A percentile compares a stretch with the other conserved stretches of the same genome.
These are phyloP conservation scores for Plecturocebus donacophilus DNA, from an alignment of 2,113 vertebrate species.

Conservation along the genomic window DNA sequence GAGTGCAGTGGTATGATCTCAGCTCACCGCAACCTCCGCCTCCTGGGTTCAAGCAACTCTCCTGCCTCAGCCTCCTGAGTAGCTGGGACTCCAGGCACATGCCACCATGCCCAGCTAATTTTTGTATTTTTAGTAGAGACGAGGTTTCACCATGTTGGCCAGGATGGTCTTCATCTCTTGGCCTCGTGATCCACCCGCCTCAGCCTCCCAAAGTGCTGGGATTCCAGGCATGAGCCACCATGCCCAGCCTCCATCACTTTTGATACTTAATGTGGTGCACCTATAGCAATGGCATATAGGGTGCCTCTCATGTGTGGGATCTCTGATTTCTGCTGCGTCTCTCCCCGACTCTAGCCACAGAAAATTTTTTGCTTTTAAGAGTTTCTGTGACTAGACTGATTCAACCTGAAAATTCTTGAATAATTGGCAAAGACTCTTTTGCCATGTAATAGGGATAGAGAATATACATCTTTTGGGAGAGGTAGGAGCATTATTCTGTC, in stretches of 20 bases:
- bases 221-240: too few relatives aligned
- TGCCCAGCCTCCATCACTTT: not conserved
- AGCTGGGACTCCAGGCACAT: too few relatives aligned
- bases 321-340: not conserved
- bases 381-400: not conserved
- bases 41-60: too few relatives aligned
- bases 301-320: not conserved
- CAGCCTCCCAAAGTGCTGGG: too few relatives aligned
- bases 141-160: too few relatives aligned
- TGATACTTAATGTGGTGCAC: fast-evolving
- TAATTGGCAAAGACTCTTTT: not conserved
- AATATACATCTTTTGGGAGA: not conserved
- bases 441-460: not conserved
- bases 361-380: not conserved
- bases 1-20: too few relatives aligned
- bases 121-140: too few relatives aligned
- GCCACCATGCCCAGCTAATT: too few relatives aligned
- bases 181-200: too few relatives aligned
- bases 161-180: too few relatives aligned
- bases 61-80: too few relatives aligned
- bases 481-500: not conserved
- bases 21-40: too few relatives aligned
- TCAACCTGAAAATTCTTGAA: not conserved
- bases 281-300: not conserved
- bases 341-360: not conserved